Percentiles rank a stretch among this genome's conserved stretches.
These are phyloP conservation scores for Platalea minor DNA, from an alignment of 2,797 vertebrate genomes.

Conservation along the genomic window DNA sequence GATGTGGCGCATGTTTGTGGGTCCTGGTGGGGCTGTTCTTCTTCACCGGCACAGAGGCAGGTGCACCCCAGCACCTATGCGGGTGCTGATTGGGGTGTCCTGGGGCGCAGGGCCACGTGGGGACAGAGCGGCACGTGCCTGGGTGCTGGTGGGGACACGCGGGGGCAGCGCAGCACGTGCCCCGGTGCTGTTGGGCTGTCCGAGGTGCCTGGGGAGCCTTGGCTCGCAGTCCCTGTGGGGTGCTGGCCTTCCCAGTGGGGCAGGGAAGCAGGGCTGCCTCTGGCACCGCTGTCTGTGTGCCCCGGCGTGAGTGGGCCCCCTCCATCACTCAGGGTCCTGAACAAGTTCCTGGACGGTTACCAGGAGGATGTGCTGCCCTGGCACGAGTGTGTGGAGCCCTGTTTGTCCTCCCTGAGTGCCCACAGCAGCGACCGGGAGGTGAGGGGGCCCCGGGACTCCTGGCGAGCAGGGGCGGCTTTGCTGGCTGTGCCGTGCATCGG, in stretches of 20 bases:
- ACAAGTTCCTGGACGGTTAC: slow-evolving; percentile 84
- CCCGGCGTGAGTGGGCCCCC: background rate
- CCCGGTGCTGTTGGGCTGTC: background rate
- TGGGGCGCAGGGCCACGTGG: accelerated
- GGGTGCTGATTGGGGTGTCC: background rate
- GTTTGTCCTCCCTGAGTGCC: slow-evolving; percentile 82
- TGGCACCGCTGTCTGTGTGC: background rate
- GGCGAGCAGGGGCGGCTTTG: background rate
- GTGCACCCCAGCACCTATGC: accelerated
- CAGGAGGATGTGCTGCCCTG: slow-evolving; percentile 86
- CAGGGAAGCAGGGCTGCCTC: background rate
- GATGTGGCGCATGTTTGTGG: accelerated
- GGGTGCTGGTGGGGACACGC: background rate
- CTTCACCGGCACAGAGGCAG: too few species aligned
- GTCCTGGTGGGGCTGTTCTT: background rate
- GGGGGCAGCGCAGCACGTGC: background rate
- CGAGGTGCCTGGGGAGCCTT: background rate
- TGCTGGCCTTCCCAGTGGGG: accelerated
- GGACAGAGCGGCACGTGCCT: background rate
- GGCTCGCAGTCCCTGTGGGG: background rate
- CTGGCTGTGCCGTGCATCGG: accelerated
- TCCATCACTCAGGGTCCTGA: slow-evolving; percentile 80
- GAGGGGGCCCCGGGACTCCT: background rate
- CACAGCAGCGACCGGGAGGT: slow-evolving; percentile 87
- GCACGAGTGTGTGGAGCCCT: slow-evolving; percentile 92